Evolutionary conservation across 2,888 invertebrate species (phyloP).

Genomic region (Drosophila mimetica): DNA sequence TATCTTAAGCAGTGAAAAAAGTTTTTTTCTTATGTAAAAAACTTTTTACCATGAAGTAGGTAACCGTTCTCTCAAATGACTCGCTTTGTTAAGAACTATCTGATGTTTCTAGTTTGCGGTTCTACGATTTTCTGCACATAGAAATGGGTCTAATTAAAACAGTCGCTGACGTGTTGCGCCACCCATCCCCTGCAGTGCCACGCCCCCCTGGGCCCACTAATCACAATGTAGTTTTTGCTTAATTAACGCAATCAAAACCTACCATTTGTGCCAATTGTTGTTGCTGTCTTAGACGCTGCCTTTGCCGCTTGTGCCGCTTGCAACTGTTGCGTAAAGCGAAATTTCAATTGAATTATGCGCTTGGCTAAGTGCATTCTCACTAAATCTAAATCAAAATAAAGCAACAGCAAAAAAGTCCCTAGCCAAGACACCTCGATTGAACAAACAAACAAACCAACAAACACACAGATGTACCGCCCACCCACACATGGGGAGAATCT

Average conservation of each 20-base stretch:
- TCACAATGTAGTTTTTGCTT: conserved; percentile 58
- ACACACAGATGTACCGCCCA: conserved; percentile 21
- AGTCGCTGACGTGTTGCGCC: conserved; percentile 50
- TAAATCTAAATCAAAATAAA: conserved; percentile 57
- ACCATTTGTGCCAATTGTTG: conserved; percentile 70
- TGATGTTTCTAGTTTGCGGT: conserved; percentile 7
- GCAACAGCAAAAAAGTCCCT: conserved; percentile 3
- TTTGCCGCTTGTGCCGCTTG: conserved; percentile 19
- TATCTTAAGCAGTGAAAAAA: too few species aligned
- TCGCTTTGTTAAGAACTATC: not conserved
- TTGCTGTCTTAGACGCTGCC: conserved; percentile 36
- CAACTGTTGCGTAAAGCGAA: conserved; percentile 55
- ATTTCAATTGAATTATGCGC: conserved; percentile 80
- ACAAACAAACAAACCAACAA: conserved; percentile 22
- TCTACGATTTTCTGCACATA: conserved; percentile 15
- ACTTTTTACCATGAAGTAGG: too few species aligned
- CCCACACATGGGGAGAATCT: conserved; percentile 20
- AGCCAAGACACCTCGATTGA: conserved; percentile 28
- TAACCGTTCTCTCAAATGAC: not conserved
- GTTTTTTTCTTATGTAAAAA: too few species aligned
- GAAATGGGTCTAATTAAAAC: conserved; percentile 75
- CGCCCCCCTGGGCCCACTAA: conserved; percentile 18
- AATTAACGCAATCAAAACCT: conserved; percentile 78
- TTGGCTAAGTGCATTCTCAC: conserved; percentile 76
- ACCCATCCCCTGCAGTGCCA: not conserved